Percentiles rank a stretch among this genome's conserved stretches.
phyloP scores from a whole-genome alignment of 2,797 vertebrate species.

The Platyrinchus mystaceus region DNA sequence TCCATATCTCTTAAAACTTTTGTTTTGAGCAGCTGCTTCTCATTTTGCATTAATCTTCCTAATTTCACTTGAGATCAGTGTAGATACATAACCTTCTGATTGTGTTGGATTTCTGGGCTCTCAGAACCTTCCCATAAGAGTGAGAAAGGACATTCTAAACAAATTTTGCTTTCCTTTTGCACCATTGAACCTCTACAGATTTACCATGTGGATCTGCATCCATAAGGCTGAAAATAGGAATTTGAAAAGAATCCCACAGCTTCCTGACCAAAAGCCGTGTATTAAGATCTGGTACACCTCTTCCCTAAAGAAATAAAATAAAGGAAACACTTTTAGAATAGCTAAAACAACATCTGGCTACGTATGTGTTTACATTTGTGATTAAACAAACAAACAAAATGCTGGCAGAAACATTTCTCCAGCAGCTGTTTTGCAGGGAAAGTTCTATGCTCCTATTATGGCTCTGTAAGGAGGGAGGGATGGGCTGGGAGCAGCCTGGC shows the following conservation, averaged over 20 bases:
- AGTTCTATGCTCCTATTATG: not conserved
- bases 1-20: not conserved
- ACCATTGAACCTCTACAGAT: not conserved
- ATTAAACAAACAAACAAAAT: slow-evolving; percentile 9
- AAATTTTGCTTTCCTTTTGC: not conserved
- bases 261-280: slow-evolving; percentile 92
- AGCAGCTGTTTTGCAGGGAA: slow-evolving; percentile 5
- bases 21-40: not conserved
- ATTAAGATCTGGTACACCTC: slow-evolving; percentile 94
- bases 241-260: slow-evolving; percentile 87
- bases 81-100: not conserved
- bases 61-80: not conserved
- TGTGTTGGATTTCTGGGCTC: not conserved
- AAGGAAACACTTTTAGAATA: not conserved
- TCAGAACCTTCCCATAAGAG: not conserved
- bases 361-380: not conserved
- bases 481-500: not conserved
- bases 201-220: slow-evolving; percentile 96
- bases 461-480: not conserved
- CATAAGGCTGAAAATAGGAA: slow-evolving; percentile 89
- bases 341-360: not conserved
- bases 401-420: not conserved
- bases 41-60: not conserved
- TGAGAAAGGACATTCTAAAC: not conserved
- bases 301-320: slow-evolving; percentile 83